Conservation (phyloP, 2,888 invertebrate genomes). For the Hoplodrina ambigua region DNA sequence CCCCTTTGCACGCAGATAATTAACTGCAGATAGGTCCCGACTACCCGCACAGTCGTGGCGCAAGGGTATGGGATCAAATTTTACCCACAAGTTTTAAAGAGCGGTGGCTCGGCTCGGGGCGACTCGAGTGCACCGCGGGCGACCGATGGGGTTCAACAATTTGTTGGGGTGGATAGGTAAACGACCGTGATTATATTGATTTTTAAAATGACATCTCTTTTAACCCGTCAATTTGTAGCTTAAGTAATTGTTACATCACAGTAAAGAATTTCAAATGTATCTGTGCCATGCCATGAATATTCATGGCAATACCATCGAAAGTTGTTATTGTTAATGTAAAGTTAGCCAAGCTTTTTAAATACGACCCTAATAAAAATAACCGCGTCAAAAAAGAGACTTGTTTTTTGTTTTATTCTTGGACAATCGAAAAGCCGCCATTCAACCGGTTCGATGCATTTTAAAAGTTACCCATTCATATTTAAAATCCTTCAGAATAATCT, state of each 20-base stretch:
- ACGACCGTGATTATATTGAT: constrained; percentile 88
- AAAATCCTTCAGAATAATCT: constrained; percentile 74
- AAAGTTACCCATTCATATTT: constrained; percentile 73
- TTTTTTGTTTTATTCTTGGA: constrained; percentile 28
- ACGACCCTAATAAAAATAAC: background rate
- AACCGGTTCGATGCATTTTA: constrained; percentile 52
- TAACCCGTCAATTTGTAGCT: constrained; percentile 65
- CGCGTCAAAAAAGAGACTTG: background rate
- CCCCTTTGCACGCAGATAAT: constrained; percentile 86
- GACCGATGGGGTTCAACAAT: constrained; percentile 84
- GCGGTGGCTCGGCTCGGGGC: constrained; percentile 75
- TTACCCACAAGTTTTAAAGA: constrained; percentile 86
- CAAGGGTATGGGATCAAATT: constrained; percentile 84
- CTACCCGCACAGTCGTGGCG: constrained; percentile 72
- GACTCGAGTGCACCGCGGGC: constrained; percentile 73
- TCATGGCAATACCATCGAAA: background rate
- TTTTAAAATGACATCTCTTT: constrained; percentile 82
- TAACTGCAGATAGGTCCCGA: constrained; percentile 88
- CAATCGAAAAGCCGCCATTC: constrained; percentile 25
- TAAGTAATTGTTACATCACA: constrained; percentile 17
- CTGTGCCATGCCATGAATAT: background rate
- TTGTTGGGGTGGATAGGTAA: constrained; percentile 86
- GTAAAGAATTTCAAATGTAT: constrained; percentile 11
- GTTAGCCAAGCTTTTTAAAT: background rate
- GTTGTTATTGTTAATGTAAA: constrained; percentile 14